These are phyloP conservation scores for Embiotoca jacksoni DNA, from an alignment of 2,113 vertebrate genomes.

Conservation along the genomic window DNA sequence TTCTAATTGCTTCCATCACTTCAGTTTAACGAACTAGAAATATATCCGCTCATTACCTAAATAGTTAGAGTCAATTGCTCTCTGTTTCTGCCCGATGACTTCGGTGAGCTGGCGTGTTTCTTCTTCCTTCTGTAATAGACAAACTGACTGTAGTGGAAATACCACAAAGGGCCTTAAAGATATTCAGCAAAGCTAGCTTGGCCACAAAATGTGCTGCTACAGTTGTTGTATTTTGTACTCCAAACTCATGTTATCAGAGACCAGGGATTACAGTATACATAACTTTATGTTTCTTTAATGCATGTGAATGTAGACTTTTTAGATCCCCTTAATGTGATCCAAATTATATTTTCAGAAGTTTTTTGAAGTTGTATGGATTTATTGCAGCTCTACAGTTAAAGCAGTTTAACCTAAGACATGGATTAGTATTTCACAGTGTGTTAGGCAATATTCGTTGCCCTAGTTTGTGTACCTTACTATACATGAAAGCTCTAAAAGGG, in stretches of 20 bases:
- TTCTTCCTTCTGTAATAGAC: conserved; percentile 9
- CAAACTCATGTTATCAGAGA: background rate
- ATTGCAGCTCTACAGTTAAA: conserved; percentile 2
- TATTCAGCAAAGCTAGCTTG: background rate
- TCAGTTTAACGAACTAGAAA: conserved; percentile 48
- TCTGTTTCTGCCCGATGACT: conserved; percentile 41
- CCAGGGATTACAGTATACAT: background rate
- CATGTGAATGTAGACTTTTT: background rate
- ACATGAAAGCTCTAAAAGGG: conserved; percentile 19
- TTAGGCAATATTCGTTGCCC: conserved; percentile 16
- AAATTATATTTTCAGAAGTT: background rate
- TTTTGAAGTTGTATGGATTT: background rate
- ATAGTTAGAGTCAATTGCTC: conserved; percentile 44
- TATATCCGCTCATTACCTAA: conserved; percentile 39
- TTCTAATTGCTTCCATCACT: conserved; percentile 39
- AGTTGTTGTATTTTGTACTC: background rate
- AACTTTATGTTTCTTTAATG: background rate
- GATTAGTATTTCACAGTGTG: conserved; percentile 4
- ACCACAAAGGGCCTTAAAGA: background rate
- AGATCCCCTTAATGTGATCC: background rate
- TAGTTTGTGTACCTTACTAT: conserved; percentile 20
- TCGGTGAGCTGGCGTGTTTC: conserved; percentile 20
- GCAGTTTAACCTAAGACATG: background rate
- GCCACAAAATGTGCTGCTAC: background rate
- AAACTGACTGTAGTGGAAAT: conserved; percentile 2